Evolutionary conservation across 2,888 invertebrate species (phyloP).

Genomic region (Synanthedon vespiformis): DNA sequence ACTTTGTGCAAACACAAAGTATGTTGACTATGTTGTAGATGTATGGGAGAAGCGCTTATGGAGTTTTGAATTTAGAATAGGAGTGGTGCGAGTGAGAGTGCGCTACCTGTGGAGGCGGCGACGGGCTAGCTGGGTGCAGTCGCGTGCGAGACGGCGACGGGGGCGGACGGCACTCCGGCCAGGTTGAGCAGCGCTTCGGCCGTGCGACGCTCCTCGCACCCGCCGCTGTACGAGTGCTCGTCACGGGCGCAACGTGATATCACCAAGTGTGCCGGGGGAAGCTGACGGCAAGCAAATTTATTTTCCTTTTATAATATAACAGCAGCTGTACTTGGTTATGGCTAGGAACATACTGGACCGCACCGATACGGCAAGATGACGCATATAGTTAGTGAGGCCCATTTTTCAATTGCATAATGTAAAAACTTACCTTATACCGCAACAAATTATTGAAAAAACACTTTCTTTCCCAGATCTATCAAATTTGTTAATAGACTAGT

Average conservation of each 20-base stretch:
- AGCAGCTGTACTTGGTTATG: too few species aligned
- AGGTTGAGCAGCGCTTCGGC: constrained; percentile 64
- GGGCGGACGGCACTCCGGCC: constrained; percentile 43
- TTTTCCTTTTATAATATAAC: background rate
- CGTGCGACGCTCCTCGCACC: constrained; percentile 62
- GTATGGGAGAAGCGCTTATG: background rate
- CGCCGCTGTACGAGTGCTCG: constrained; percentile 94
- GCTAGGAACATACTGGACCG: too few species aligned
- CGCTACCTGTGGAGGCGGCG: constrained; percentile 5
- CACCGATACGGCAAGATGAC: too few species aligned
- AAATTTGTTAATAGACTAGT: too few species aligned
- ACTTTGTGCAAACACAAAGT: constrained; percentile 1
- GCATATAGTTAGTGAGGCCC: too few species aligned
- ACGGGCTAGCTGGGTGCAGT: constrained; percentile 12
- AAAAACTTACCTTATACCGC: too few species aligned
- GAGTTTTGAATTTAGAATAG: background rate
- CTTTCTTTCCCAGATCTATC: too few species aligned
- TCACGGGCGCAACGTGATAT: constrained; percentile 91
- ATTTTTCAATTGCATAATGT: too few species aligned
- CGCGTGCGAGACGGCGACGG: constrained; percentile 13
- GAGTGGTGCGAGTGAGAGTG: background rate
- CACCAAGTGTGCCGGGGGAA: constrained; percentile 69
- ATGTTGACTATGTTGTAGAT: too few species aligned
- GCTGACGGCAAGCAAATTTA: constrained; percentile 18
- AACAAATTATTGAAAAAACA: too few species aligned